Percentiles rank a stretch among this genome's conserved stretches.
Conservation (phyloP, 2,888 invertebrate genomes). For the Agriotes lineatus region DNA sequence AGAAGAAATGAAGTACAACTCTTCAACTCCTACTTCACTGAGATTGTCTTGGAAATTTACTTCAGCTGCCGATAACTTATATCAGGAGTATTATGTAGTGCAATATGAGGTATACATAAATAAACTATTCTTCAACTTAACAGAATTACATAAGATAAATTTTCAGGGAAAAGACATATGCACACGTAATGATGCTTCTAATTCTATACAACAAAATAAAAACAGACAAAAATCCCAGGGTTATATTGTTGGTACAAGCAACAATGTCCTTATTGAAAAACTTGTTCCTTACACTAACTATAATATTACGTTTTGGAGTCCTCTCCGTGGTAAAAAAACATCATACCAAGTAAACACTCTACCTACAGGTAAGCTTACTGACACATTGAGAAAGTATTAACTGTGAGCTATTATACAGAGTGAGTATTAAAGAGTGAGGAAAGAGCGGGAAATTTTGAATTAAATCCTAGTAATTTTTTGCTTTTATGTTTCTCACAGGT, state of each 20-base stretch:
- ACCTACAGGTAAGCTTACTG: slow-evolving; percentile 59
- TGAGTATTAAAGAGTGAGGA: no score
- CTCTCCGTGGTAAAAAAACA: slow-evolving; percentile 55
- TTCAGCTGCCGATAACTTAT: neutral
- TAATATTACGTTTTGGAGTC: slow-evolving; percentile 57
- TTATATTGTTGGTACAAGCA: slow-evolving; percentile 56
- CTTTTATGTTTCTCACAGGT: no score
- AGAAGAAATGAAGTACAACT: slow-evolving; percentile 4
- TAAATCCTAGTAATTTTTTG: no score
- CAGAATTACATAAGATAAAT: no score
- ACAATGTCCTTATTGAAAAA: slow-evolving; percentile 53
- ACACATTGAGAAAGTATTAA: no score
- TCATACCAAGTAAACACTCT: slow-evolving; percentile 52
- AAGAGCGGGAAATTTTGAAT: no score
- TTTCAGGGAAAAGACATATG: slow-evolving; percentile 57
- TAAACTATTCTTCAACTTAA: no score
- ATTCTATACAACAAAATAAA: no score
- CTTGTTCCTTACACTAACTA: slow-evolving; percentile 60
- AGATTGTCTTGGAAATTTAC: slow-evolving; percentile 15
- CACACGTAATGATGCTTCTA: slow-evolving; percentile 1
- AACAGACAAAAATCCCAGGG: slow-evolving; percentile 58
- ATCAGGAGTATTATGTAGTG: slow-evolving; percentile 26
- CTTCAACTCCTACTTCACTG: slow-evolving; percentile 28
- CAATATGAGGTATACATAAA: slow-evolving; percentile 41
- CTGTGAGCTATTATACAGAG: no score